These are phyloP conservation scores for Lepidochitona cinerea DNA, from an alignment of 2,888 invertebrate species.

Conservation along the genomic window DNA sequence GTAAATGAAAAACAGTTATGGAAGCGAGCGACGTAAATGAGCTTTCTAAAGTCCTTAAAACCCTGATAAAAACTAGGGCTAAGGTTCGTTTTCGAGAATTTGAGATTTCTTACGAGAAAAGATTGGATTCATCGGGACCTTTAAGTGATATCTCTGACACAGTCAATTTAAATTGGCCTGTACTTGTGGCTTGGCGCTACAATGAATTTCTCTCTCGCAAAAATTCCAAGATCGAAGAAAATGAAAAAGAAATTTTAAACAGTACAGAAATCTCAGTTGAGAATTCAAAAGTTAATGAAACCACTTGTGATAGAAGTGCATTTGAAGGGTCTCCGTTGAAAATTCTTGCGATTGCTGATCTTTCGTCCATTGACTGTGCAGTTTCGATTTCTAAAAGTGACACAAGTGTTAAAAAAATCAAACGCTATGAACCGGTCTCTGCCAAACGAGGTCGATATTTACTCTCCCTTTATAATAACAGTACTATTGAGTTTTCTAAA, in stretches of 20 bases:
- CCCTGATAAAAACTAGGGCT: neutral
- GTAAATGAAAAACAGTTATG: neutral
- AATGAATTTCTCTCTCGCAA: neutral
- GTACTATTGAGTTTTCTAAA: too few relatives aligned
- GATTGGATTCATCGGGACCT: neutral
- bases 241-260: neutral
- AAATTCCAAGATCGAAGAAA: neutral
- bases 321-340: conserved; percentile 47
- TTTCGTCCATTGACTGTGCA: conserved; percentile 33
- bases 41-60: neutral
- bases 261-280: neutral
- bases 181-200: neutral
- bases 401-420: neutral
- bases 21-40: neutral
- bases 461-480: neutral
- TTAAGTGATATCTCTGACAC: neutral
- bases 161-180: neutral
- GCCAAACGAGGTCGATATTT: conserved; percentile 4
- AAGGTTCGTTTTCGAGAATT: neutral
- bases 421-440: neutral
- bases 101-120: neutral
- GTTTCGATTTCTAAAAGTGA: neutral
- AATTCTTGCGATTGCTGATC: conserved; percentile 43
- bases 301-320: neutral
- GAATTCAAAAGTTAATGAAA: neutral